phyloP scores from a whole-genome alignment of 2,888 invertebrate species.

The Neoascia interrupta region DNA sequence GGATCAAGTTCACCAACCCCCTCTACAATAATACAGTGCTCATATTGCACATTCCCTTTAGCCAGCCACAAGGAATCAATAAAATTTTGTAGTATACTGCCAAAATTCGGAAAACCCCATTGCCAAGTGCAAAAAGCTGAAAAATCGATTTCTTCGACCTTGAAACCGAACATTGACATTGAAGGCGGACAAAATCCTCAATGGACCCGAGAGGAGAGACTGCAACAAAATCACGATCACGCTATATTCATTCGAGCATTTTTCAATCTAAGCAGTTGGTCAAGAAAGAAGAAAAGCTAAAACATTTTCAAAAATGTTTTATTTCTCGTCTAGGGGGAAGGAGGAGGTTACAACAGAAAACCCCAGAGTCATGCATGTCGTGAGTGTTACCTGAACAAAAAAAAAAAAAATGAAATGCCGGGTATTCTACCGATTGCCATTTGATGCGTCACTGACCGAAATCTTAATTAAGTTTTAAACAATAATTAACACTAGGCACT shows the following conservation, averaged over 20 bases:
- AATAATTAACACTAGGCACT: no score
- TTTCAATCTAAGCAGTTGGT: constrained; percentile 14
- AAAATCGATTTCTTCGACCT: constrained; percentile 46
- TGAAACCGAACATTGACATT: constrained; percentile 47
- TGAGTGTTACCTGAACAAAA: no score
- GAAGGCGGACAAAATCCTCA: no score
- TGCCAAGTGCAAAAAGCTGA: not conserved
- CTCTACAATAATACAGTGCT: no score
- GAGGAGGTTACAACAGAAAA: constrained; percentile 13
- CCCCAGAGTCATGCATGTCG: constrained; percentile 23
- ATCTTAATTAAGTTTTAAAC: no score
- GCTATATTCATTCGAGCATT: constrained; percentile 1
- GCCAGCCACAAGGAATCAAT: not conserved
- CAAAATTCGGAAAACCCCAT: no score
- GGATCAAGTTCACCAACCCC: constrained; percentile 32
- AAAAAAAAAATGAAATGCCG: no score
- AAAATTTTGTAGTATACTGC: constrained; percentile 10
- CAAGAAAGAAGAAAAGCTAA: not conserved
- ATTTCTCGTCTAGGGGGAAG: not conserved
- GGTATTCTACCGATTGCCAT: no score
- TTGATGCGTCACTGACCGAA: no score
- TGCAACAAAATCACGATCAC: no score
- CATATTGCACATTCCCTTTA: not conserved
- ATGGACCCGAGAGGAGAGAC: no score
- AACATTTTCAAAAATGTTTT: not conserved